Conservation (phyloP, 2,797 vertebrate genomes). For the Xenopus petersii region DNA sequence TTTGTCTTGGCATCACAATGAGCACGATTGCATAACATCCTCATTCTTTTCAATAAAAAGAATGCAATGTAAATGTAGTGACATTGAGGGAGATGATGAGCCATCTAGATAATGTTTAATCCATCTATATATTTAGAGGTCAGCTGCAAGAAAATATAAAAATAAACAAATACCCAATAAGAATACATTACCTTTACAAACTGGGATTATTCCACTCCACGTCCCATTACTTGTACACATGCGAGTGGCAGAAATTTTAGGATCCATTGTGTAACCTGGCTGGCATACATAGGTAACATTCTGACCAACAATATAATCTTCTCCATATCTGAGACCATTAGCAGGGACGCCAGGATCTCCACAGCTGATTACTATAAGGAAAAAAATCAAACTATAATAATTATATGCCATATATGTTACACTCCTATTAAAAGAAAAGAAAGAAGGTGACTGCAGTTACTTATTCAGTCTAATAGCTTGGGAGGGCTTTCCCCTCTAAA, state of each 20-base stretch:
- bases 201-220: conserved; percentile 85
- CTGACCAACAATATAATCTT: conserved; percentile 90
- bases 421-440: too few species aligned
- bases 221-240: conserved; percentile 91
- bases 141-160: not conserved
- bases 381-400: not conserved
- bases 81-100: too few species aligned
- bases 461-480: too few species aligned
- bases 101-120: too few species aligned
- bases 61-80: too few species aligned
- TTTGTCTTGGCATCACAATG: too few species aligned
- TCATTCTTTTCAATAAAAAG: too few species aligned
- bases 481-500: too few species aligned
- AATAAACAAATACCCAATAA: not conserved
- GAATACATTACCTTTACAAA: conserved; percentile 80
- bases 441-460: too few species aligned
- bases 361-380: conserved; percentile 87
- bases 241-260: conserved; percentile 76
- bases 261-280: conserved; percentile 90
- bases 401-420: not conserved
- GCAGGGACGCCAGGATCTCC: conserved; percentile 92
- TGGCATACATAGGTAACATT: conserved; percentile 93
- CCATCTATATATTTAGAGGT: too few species aligned
- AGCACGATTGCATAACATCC: too few species aligned
- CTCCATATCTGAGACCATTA: conserved; percentile 89